These are phyloP conservation scores for Montipora capitata DNA, from an alignment of 92 coral and sea anemone species.

Conservation along the genomic window DNA sequence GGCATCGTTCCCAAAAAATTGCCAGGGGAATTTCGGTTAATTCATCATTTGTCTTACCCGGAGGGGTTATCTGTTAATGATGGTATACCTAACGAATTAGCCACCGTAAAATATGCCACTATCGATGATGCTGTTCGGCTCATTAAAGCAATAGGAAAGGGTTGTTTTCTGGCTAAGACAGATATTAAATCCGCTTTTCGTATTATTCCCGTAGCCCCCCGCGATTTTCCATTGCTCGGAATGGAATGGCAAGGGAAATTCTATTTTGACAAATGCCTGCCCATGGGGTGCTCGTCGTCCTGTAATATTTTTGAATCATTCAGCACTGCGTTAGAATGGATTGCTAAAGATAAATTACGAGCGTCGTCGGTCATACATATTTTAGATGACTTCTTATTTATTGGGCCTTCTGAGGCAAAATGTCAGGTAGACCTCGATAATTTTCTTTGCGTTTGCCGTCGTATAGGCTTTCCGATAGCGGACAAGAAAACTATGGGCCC, in stretches of 20 bases:
- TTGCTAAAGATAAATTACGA: constrained; percentile 56
- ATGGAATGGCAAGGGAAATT: constrained; percentile 55
- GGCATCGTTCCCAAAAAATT: constrained; percentile 72
- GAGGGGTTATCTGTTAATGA: constrained; percentile 70
- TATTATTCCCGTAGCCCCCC: constrained; percentile 70
- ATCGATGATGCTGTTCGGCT: constrained; percentile 63
- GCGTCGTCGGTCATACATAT: constrained; percentile 47
- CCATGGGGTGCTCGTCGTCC: constrained; percentile 77
- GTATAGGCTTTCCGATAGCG: too few relatives aligned
- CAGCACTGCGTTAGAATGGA: constrained; percentile 52
- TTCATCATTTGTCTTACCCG: constrained; percentile 75
- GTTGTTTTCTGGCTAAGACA: constrained; percentile 73
- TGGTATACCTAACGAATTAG: constrained; percentile 54
- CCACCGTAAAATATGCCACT: constrained; percentile 62
- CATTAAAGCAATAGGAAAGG: constrained; percentile 49
- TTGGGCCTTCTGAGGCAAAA: constrained; percentile 27
- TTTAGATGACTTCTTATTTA: constrained; percentile 71
- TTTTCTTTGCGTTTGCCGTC: too few relatives aligned
- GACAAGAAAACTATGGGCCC: too few relatives aligned
- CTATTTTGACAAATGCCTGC: constrained; percentile 72
- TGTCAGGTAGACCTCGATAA: too few relatives aligned
- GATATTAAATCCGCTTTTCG: constrained; percentile 77
- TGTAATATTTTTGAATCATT: too few relatives aligned
- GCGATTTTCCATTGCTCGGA: constrained; percentile 67
- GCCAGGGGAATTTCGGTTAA: constrained; percentile 73